Percentiles rank a stretch among this genome's conserved stretches.
Evolutionary conservation across 2,113 vertebrate species (phyloP).

Genomic region (Notothenia coriiceps): DNA sequence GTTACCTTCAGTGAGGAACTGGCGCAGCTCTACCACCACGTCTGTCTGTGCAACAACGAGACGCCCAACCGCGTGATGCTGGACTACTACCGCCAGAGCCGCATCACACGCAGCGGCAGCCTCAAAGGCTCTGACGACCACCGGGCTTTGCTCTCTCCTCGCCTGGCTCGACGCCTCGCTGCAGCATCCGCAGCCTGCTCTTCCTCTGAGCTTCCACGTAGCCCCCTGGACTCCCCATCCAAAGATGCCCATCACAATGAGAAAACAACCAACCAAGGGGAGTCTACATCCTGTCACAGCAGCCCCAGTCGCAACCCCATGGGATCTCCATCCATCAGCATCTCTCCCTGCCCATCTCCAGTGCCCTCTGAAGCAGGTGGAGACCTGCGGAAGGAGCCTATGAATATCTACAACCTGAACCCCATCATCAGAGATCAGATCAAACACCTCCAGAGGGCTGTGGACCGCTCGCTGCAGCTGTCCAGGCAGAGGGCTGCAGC

Average conservation of each 20-base stretch:
- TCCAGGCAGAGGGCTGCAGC: slow-evolving; percentile 95
- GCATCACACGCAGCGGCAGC: slow-evolving; percentile 91
- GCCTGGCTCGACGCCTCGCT: slow-evolving; percentile 90
- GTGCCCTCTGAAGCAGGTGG: slow-evolving; percentile 87
- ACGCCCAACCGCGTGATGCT: slow-evolving; percentile 98
- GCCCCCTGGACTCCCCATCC: slow-evolving; percentile 86
- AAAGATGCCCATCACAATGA: slow-evolving; percentile 74
- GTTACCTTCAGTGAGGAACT: slow-evolving; percentile 97
- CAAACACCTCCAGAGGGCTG: slow-evolving; percentile 96
- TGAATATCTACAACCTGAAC: slow-evolving; percentile 99
- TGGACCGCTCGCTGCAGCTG: slow-evolving; percentile 94
- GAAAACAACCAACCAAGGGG: slow-evolving; percentile 42
- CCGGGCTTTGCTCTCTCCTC: slow-evolving; percentile 91
- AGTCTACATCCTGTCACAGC: slow-evolving; percentile 69
- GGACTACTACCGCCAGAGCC: slow-evolving; percentile 97
- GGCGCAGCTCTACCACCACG: slow-evolving; percentile 98
- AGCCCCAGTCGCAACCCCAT: slow-evolving; percentile 88
- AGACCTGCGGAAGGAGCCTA: slow-evolving; percentile 96
- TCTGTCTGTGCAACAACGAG: slow-evolving; percentile 98
- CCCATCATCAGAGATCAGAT: slow-evolving; percentile 99
- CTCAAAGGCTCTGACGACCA: slow-evolving; percentile 94
- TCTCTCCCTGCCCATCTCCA: slow-evolving; percentile 88
- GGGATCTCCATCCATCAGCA: slow-evolving; percentile 86
- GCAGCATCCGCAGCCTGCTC: slow-evolving; percentile 79
- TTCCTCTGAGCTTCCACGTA: slow-evolving; percentile 81